Evolutionary conservation across 2,888 invertebrate species (phyloP).

Genomic region (Hemistola chrysoprasaria): DNA sequence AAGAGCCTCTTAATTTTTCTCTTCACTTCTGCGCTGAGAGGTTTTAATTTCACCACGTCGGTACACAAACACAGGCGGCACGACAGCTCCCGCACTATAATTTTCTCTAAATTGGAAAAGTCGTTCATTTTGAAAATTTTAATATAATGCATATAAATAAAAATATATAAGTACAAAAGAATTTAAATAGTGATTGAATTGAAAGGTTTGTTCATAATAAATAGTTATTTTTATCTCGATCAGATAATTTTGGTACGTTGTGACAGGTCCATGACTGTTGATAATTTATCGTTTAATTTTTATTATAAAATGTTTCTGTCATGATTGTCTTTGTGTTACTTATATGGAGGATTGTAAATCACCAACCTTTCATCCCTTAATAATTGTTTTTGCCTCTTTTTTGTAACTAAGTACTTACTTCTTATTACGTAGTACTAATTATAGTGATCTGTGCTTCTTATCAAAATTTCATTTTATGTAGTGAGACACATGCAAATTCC

Average conservation of each 20-base stretch:
- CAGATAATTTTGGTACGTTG: slow-evolving; percentile 50
- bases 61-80: slow-evolving; percentile 72
- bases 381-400: too few species aligned
- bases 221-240: slow-evolving; percentile 40
- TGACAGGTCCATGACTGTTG: slow-evolving; percentile 40
- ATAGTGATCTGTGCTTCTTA: too few species aligned
- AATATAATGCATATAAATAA: slow-evolving; percentile 11
- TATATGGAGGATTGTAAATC: neutral
- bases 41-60: slow-evolving; percentile 72
- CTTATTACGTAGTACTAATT: too few species aligned
- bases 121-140: slow-evolving; percentile 62
- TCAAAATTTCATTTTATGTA: too few species aligned
- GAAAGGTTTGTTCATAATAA: slow-evolving; percentile 44
- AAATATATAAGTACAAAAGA: slow-evolving; percentile 20
- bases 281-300: slow-evolving; percentile 5
- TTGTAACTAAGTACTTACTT: too few species aligned
- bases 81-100: slow-evolving; percentile 71
- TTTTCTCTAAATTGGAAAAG: slow-evolving; percentile 66
- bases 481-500: too few species aligned
- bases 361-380: too few species aligned
- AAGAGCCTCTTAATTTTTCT: slow-evolving; percentile 70
- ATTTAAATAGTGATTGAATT: slow-evolving; percentile 26
- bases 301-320: slow-evolving; percentile 12
- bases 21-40: slow-evolving; percentile 67
- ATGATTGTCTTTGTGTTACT: slow-evolving; percentile 1